Evolutionary conservation across 2,888 invertebrate genomes (phyloP).

Genomic region (Drosophila algonquin): DNA sequence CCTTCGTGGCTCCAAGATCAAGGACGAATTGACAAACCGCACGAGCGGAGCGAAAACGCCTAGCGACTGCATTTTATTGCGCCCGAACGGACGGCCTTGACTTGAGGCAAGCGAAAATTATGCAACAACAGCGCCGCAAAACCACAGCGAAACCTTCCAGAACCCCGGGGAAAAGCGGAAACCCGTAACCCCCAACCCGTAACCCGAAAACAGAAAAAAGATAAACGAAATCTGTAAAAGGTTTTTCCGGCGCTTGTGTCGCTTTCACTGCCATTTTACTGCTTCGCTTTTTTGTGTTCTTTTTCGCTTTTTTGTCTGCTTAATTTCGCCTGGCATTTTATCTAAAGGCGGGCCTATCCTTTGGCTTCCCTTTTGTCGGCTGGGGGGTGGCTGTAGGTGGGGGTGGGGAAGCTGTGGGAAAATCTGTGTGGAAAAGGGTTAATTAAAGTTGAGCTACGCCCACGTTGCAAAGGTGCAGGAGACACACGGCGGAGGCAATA

Average conservation of each 20-base stretch:
- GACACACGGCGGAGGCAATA: constrained; percentile 24
- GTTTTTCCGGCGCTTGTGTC: constrained; percentile 10
- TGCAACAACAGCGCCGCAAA: constrained; percentile 21
- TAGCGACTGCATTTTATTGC: constrained; percentile 34
- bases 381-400: no score
- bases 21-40: no score
- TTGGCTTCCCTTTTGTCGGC: constrained; percentile 31
- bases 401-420: background rate
- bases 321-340: constrained; percentile 22
- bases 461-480: constrained; percentile 24
- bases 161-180: background rate
- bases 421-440: constrained; percentile 33
- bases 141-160: background rate
- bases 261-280: constrained; percentile 11
- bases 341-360: constrained; percentile 26
- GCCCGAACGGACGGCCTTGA: constrained; percentile 10
- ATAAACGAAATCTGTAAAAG: constrained; percentile 43
- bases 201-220: constrained; percentile 17
- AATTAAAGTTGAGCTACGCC: constrained; percentile 47
- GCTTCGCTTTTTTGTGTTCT: background rate
- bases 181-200: background rate
- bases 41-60: constrained; percentile 13
- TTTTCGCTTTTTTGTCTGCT: constrained; percentile 5
- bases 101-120: constrained; percentile 21
- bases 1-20: constrained; percentile 29